Conservation (phyloP, 2,113 vertebrate species). For the Apodemus speciosus region DNA sequence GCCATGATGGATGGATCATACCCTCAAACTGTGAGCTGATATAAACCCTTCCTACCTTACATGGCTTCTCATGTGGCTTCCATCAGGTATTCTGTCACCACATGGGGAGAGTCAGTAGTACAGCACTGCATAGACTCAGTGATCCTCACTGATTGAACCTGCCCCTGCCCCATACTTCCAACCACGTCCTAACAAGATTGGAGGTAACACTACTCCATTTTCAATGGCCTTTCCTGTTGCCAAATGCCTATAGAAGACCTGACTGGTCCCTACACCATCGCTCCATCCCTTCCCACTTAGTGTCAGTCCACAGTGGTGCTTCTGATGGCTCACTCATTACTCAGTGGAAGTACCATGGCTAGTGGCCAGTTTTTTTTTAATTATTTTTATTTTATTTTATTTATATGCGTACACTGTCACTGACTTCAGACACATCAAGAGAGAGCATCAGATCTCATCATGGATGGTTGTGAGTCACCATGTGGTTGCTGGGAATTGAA, state of each 20-base stretch:
- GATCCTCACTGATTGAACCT: not conserved
- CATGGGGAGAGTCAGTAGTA: not conserved
- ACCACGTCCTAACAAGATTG: not conserved
- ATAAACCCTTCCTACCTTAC: not conserved
- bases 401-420: too few species aligned
- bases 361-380: too few species aligned
- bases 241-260: not conserved
- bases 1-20: not conserved
- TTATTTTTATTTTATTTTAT: too few species aligned
- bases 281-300: not conserved
- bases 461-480: too few species aligned
- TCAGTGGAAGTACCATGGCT: not conserved
- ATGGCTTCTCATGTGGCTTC: not conserved
- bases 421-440: too few species aligned
- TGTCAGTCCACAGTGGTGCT: not conserved
- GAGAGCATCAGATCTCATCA: too few species aligned
- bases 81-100: not conserved
- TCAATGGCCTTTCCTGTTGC: not conserved
- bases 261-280: not conserved
- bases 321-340: not conserved
- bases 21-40: not conserved
- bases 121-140: not conserved
- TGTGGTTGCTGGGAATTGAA: too few species aligned
- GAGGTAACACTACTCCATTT: too few species aligned
- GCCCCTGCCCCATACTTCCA: not conserved